Evolutionary conservation across 2,113 vertebrate genomes (phyloP).

Genomic region (Cololabis saira): DNA sequence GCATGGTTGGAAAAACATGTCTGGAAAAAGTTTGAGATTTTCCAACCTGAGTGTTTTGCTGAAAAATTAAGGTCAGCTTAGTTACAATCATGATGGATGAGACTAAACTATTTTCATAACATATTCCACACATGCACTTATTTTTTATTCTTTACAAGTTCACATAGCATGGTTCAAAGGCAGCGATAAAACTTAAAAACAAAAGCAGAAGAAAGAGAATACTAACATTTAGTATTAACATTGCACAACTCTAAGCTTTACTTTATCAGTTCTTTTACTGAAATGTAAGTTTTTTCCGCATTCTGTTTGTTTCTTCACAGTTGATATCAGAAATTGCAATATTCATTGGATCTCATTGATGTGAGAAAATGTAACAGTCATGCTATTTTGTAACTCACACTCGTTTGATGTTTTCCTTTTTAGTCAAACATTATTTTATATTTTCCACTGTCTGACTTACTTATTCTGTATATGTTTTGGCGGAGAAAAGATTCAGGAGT

Average conservation of each 20-base stretch:
- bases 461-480: constrained; percentile 44
- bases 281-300: constrained; percentile 32
- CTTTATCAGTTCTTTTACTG: constrained; percentile 43
- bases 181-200: constrained; percentile 22
- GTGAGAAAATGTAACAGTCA: constrained; percentile 56
- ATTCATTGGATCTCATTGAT: constrained; percentile 73
- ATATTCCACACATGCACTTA: constrained; percentile 18
- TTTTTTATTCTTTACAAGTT: constrained; percentile 23
- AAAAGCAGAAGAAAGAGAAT: constrained; percentile 36
- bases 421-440: constrained; percentile 22
- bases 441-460: constrained; percentile 43
- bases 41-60: constrained; percentile 30
- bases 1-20: constrained; percentile 7
- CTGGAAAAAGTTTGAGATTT: constrained; percentile 13
- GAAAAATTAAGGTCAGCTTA: constrained; percentile 19
- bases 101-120: constrained; percentile 7
- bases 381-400: constrained; percentile 75
- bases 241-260: constrained; percentile 38
- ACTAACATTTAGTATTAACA: constrained; percentile 8
- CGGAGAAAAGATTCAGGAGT: constrained; percentile 61
- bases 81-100: constrained; percentile 33
- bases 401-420: constrained; percentile 76
- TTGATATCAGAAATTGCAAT: constrained; percentile 59
- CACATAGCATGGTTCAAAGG: constrained; percentile 18
- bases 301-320: constrained; percentile 53